Evolutionary conservation across 2,888 invertebrate species (phyloP).

Genomic region (Thyatira batis): DNA sequence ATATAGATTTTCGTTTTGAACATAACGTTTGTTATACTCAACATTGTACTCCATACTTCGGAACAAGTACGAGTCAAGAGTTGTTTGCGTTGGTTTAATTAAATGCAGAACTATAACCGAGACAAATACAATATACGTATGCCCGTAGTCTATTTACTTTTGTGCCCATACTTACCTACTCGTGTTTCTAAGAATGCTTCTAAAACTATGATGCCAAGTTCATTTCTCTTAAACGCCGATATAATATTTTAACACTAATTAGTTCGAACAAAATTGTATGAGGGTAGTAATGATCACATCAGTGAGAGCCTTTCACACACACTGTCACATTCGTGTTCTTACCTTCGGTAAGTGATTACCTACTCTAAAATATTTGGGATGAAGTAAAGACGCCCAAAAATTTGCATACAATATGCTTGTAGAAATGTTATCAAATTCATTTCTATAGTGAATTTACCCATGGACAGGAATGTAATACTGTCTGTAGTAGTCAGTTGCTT

Average conservation of each 20-base stretch:
- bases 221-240: too few relatives aligned
- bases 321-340: not conserved
- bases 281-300: not conserved
- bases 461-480: not conserved
- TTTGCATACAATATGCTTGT: not conserved
- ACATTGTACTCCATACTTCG: conserved; percentile 21
- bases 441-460: not conserved
- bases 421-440: not conserved
- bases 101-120: conserved; percentile 27
- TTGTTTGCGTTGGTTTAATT: conserved; percentile 47
- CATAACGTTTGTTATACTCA: conserved; percentile 16
- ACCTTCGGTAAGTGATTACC: not conserved
- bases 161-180: conserved; percentile 24
- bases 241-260: too few relatives aligned
- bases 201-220: not conserved
- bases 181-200: conserved; percentile 12
- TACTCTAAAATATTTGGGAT: not conserved
- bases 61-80: conserved; percentile 25
- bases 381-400: not conserved
- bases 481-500: not conserved
- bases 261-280: not conserved
- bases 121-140: conserved; percentile 16
- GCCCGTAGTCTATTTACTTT: conserved; percentile 28
- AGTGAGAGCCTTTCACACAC: not conserved
- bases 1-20: conserved; percentile 20